These are phyloP conservation scores for Drosophila cracens DNA, from an alignment of 2,888 invertebrate species.

Conservation along the genomic window DNA sequence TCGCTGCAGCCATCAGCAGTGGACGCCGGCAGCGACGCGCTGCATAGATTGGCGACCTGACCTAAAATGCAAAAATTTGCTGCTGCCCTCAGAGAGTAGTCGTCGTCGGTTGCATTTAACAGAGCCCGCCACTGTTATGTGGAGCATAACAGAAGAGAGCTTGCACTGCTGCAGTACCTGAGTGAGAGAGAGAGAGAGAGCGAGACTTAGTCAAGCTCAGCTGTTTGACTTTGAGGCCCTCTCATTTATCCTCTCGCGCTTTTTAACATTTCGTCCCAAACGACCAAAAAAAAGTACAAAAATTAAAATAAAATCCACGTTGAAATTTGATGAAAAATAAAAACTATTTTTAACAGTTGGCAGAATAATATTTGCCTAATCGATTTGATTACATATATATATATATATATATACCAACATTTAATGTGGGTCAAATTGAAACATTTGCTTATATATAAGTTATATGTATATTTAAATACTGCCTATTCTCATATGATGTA, in stretches of 20 bases:
- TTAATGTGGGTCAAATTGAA: neutral
- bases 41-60: constrained; percentile 84
- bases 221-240: constrained; percentile 31
- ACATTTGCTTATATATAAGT: neutral
- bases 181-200: neutral
- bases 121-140: constrained; percentile 58
- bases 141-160: constrained; percentile 28
- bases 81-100: constrained; percentile 37
- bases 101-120: constrained; percentile 49
- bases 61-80: constrained; percentile 83
- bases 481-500: neutral
- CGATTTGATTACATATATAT: neutral
- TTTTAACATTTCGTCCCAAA: neutral
- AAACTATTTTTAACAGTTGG: neutral
- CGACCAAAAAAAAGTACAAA: neutral
- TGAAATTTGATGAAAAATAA: constrained; percentile 2
- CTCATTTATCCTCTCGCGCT: constrained; percentile 21
- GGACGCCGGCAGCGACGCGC: constrained; percentile 38
- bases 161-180: constrained; percentile 2
- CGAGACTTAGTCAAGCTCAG: constrained; percentile 26
- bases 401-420: neutral
- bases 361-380: neutral
- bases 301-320: constrained; percentile 9
- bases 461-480: neutral
- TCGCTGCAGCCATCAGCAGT: constrained; percentile 54